Evolutionary conservation across 2,888 invertebrate genomes (phyloP).

Genomic region (Caenorhabditis sinica): DNA sequence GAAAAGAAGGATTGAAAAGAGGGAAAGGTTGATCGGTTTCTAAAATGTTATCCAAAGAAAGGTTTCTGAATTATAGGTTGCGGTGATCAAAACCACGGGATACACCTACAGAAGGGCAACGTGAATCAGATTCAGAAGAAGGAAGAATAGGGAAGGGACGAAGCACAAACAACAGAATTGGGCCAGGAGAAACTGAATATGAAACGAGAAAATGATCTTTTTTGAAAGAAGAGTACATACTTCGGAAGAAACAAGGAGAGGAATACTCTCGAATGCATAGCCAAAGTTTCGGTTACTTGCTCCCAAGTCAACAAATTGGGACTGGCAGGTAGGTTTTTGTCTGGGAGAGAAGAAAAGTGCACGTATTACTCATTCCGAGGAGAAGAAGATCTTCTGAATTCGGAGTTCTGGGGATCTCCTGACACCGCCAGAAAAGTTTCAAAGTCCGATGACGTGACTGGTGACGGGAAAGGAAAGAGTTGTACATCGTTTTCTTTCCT

Average conservation of each 20-base stretch:
- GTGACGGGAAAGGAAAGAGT: slow-evolving; percentile 8
- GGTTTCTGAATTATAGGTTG: slow-evolving; percentile 2
- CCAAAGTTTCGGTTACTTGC: slow-evolving; percentile 37
- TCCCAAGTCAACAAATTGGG: not conserved
- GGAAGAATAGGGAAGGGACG: slow-evolving; percentile 4
- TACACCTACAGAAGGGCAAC: not conserved
- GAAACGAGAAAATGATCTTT: slow-evolving; percentile 56
- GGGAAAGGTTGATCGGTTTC: slow-evolving; percentile 2
- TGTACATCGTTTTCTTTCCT: slow-evolving; percentile 26
- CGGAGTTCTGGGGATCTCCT: slow-evolving; percentile 12
- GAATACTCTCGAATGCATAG: slow-evolving; percentile 50
- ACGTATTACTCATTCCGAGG: slow-evolving; percentile 24
- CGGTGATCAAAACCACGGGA: slow-evolving; percentile 7
- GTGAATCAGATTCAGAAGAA: not conserved
- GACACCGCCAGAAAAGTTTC: slow-evolving; percentile 37
- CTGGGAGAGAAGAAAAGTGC: not conserved
- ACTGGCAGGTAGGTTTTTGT: slow-evolving; percentile 36
- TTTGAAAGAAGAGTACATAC: slow-evolving; percentile 32
- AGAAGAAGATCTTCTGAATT: not conserved
- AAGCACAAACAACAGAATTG: slow-evolving; percentile 25
- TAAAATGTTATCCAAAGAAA: not conserved
- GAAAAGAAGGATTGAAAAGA: not conserved
- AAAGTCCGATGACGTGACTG: slow-evolving; percentile 58
- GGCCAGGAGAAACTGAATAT: slow-evolving; percentile 25
- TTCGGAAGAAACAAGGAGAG: slow-evolving; percentile 12